A percentile compares a stretch with the other conserved stretches of the same genome.
phyloP scores from a whole-genome alignment of 2,797 vertebrate genomes.

The Emydoidea blandingii region DNA sequence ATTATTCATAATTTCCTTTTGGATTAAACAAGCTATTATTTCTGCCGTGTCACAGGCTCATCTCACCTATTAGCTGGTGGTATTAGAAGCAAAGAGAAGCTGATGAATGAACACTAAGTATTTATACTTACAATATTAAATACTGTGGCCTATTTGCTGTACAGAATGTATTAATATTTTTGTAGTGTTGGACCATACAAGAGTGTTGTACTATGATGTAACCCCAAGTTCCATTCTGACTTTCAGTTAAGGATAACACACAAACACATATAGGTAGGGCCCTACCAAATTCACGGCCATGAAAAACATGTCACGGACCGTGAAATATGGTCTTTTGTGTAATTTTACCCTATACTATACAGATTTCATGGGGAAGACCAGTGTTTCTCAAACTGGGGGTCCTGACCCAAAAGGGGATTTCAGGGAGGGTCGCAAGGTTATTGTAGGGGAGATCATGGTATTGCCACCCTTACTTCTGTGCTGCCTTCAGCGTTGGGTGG shows the following conservation, averaged over 20 bases:
- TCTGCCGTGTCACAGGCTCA: background rate
- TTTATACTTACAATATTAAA: background rate
- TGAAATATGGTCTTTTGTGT: no score
- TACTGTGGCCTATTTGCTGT: background rate
- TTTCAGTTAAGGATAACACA: background rate
- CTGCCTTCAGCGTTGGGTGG: no score
- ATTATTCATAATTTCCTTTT: background rate
- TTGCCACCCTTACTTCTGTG: no score
- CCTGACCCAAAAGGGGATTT: no score
- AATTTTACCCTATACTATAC: no score
- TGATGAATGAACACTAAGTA: background rate
- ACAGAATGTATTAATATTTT: background rate
- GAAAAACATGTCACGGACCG: background rate
- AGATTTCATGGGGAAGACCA: no score
- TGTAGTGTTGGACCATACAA: background rate
- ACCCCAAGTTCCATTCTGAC: background rate
- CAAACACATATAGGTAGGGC: background rate
- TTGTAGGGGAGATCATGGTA: no score
- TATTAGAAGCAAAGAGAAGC: background rate
- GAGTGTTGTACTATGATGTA: background rate
- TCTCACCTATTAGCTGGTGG: background rate
- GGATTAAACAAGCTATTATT: background rate
- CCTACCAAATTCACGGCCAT: background rate
- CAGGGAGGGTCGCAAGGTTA: no score
- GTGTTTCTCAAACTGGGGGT: no score